Percentiles rank a stretch among this genome's conserved stretches.
These are phyloP conservation scores for Pristionchus exspectatus DNA, from an alignment of 2,888 invertebrate species.

Conservation along the genomic window DNA sequence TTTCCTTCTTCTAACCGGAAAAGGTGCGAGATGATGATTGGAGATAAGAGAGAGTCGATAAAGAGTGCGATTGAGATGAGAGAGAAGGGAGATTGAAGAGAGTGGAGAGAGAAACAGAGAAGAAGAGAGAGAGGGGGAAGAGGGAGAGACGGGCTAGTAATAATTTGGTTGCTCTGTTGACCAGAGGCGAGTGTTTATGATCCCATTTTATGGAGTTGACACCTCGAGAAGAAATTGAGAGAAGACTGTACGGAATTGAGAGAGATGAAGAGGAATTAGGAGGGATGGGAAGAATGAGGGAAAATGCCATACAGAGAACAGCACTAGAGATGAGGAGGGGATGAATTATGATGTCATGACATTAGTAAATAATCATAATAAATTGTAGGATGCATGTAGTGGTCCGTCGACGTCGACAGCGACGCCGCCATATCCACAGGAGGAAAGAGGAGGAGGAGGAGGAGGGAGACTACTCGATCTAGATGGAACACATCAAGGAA, in stretches of 20 bases:
- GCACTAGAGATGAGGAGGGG: no score
- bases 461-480: constrained; percentile 4
- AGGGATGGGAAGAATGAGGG: neutral
- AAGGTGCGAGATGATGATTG: constrained; percentile 48
- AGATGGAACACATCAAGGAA: constrained; percentile 5
- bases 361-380: neutral
- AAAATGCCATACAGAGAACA: no score
- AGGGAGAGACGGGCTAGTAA: constrained; percentile 16
- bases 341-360: no score
- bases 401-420: constrained; percentile 44
- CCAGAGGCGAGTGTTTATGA: constrained; percentile 47
- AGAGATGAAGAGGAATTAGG: neutral
- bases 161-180: constrained; percentile 27
- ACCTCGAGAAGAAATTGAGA: neutral
- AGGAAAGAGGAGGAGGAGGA: neutral
- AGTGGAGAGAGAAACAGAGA: constrained; percentile 29
- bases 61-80: neutral
- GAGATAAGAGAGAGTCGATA: constrained; percentile 44
- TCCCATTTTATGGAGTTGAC: constrained; percentile 19
- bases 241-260: neutral
- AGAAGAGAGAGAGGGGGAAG: neutral
- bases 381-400: constrained; percentile 5
- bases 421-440: constrained; percentile 4
- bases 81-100: neutral
- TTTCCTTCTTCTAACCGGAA: neutral